A percentile compares a stretch with the other conserved stretches of the same genome.
Conservation (phyloP, 2,888 invertebrate species). For the Cheilosia vulpina region DNA sequence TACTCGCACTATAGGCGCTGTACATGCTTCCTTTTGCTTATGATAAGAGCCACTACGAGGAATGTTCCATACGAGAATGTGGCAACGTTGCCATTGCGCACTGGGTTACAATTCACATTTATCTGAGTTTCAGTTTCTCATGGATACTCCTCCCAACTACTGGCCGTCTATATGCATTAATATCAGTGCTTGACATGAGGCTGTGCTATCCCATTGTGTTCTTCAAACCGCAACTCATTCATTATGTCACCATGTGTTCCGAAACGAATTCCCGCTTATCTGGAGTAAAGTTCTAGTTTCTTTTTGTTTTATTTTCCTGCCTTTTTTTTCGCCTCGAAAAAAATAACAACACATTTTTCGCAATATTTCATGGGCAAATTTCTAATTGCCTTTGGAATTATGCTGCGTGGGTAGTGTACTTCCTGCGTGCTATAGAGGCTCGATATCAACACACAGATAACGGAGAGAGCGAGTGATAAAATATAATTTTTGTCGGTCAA, state of each 20-base stretch:
- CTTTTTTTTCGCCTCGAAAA: conserved; percentile 37
- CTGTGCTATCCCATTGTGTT: conserved; percentile 56
- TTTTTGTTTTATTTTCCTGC: conserved; percentile 21
- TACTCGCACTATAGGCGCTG: conserved; percentile 43
- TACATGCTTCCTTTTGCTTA: conserved; percentile 71
- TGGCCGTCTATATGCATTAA: conserved; percentile 7
- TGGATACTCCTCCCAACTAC: conserved; percentile 57
- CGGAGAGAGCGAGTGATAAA: background rate
- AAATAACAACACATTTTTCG: conserved; percentile 61
- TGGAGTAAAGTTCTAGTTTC: conserved; percentile 58
- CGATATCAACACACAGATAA: background rate
- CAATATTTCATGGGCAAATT: conserved; percentile 73
- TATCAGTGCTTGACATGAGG: conserved; percentile 59
- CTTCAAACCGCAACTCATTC: conserved; percentile 51
- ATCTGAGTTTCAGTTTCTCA: conserved; percentile 75
- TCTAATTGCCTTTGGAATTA: conserved; percentile 59
- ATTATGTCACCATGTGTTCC: conserved; percentile 74
- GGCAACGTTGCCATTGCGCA: conserved; percentile 63
- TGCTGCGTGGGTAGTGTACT: conserved; percentile 42
- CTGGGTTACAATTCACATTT: conserved; percentile 61
- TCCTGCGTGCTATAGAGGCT: conserved; percentile 40
- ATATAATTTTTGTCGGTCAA: background rate
- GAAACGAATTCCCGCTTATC: conserved; percentile 66
- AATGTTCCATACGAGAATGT: conserved; percentile 18
- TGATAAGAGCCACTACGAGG: conserved; percentile 54